Percentiles rank a stretch among this genome's conserved stretches.
Conservation (phyloP, 2,797 vertebrate species). For the Acanthurus lineatus region DNA sequence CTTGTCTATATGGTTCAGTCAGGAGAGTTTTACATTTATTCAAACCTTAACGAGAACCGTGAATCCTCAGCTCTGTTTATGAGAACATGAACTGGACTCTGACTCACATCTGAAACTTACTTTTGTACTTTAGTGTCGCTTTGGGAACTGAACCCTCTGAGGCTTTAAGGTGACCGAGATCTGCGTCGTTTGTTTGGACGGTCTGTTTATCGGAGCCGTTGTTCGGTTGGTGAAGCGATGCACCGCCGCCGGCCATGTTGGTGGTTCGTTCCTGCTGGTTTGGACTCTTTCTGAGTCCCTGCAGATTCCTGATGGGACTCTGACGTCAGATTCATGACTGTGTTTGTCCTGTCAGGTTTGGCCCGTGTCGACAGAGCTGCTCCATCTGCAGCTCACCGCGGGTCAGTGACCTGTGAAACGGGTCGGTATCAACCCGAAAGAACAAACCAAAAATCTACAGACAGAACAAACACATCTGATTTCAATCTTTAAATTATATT, state of each 20-base stretch:
- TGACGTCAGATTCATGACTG: constrained; percentile 9
- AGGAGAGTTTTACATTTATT: not conserved
- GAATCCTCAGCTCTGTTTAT: no score
- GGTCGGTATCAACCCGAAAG: not conserved
- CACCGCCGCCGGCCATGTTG: not conserved
- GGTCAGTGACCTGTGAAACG: not conserved
- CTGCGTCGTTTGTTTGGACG: not conserved
- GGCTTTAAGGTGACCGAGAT: not conserved
- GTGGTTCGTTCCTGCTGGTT: not conserved
- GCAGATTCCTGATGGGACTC: not conserved
- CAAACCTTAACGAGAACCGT: no score
- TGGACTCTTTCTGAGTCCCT: not conserved
- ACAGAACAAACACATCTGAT: not conserved
- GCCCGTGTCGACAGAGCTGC: not conserved
- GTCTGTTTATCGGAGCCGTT: no score
- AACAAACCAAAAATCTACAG: not conserved
- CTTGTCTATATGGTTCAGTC: not conserved
- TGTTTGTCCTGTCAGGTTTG: not conserved
- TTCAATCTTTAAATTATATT: no score
- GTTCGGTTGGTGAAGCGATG: not conserved
- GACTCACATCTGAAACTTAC: no score
- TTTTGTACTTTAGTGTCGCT: not conserved
- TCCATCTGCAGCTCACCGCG: not conserved
- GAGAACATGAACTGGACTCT: not conserved
- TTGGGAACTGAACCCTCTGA: not conserved